Conservation (phyloP, 1,140 invertebrate species). For the Lepidurus packardi region DNA sequence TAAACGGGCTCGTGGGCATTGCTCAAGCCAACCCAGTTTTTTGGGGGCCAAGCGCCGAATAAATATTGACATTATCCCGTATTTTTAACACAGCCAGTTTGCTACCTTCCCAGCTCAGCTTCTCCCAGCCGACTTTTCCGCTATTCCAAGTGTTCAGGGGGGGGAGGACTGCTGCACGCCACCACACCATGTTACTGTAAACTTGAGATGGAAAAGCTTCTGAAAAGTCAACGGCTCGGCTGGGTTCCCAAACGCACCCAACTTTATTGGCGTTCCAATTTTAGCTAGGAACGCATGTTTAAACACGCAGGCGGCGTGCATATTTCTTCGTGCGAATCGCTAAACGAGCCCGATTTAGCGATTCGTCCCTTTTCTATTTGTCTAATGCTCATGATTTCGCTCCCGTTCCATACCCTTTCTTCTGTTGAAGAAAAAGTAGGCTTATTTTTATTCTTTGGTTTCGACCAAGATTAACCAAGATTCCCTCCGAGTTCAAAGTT, state of each 20-base stretch:
- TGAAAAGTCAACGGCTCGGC: neutral
- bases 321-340: neutral
- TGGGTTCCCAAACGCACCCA: neutral
- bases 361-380: neutral
- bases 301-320: conserved; percentile 11
- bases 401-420: neutral
- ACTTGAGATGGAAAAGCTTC: neutral
- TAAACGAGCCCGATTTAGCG: neutral
- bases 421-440: too few relatives aligned
- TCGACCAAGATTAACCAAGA: too few relatives aligned
- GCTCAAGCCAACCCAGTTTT: neutral
- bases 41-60: neutral
- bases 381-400: neutral
- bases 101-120: too few relatives aligned
- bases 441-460: too few relatives aligned
- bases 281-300: conserved; percentile 4
- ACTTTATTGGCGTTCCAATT: conserved; percentile 16
- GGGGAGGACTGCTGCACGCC: too few relatives aligned
- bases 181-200: neutral
- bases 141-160: too few relatives aligned
- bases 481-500: too few relatives aligned
- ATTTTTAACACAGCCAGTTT: neutral
- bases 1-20: neutral
- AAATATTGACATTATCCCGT: neutral
- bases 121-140: too few relatives aligned